These are phyloP conservation scores for Aplidium turbinatum DNA, from an alignment of 23 tunicate genomes.

Conservation along the genomic window DNA sequence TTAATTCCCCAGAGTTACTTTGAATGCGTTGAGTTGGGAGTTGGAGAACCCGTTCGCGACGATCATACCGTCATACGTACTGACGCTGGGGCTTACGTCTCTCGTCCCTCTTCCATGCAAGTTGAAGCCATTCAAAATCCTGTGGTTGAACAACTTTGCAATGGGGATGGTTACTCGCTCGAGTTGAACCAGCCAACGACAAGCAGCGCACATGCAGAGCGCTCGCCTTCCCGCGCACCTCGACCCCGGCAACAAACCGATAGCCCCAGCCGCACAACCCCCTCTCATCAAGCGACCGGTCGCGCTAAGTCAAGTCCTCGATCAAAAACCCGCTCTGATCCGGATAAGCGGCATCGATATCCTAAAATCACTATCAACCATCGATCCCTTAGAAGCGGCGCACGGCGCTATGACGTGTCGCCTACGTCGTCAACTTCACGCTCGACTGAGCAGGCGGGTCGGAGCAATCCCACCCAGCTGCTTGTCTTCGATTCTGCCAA, in stretches of 20 bases:
- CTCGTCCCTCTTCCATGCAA: not conserved
- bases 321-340: too few relatives aligned
- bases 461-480: constrained; percentile 11
- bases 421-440: not conserved
- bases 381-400: too few relatives aligned
- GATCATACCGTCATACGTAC: constrained; percentile 49
- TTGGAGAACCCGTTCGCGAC: constrained; percentile 63
- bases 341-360: too few relatives aligned
- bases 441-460: not conserved
- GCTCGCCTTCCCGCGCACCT: not conserved
- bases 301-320: too few relatives aligned
- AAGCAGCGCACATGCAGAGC: not conserved
- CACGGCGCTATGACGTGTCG: not conserved
- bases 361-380: too few relatives aligned
- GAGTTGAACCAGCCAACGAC: not conserved
- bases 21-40: constrained; percentile 78
- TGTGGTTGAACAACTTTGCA: not conserved
- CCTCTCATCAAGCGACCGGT: too few relatives aligned
- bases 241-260: not conserved
- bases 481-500: constrained; percentile 13
- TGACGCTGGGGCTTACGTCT: constrained; percentile 44
- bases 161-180: constrained; percentile 35
- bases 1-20: constrained; percentile 61
- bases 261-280: not conserved
- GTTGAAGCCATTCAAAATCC: not conserved